Conservation (phyloP, 1,140 invertebrate genomes). For the Melipona quadrifasciata region DNA sequence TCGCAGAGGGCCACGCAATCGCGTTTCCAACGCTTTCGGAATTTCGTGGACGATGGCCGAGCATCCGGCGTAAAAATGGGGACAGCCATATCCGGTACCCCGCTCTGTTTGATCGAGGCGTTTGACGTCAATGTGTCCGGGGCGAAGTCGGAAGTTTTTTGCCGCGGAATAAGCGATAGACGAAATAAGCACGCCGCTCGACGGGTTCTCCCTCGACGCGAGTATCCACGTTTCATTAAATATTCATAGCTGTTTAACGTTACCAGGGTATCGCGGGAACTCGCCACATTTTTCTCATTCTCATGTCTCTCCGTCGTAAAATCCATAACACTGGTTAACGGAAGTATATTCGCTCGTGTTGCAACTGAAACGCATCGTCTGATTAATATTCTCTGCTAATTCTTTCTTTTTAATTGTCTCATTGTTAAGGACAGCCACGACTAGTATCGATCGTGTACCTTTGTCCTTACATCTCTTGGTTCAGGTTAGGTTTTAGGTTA, state of each 20-base stretch:
- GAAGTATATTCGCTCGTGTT: not conserved
- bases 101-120: not conserved
- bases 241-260: constrained; percentile 61
- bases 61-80: constrained; percentile 31
- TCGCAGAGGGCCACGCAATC: constrained; percentile 12
- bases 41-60: constrained; percentile 26
- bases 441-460: too few species aligned
- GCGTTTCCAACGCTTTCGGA: constrained; percentile 19
- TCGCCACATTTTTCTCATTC: not conserved
- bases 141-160: constrained; percentile 41
- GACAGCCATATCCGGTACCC: constrained; percentile 17
- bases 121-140: constrained; percentile 39
- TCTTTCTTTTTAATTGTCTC: not conserved
- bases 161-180: constrained; percentile 51
- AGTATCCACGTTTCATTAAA: constrained; percentile 58
- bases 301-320: too few species aligned
- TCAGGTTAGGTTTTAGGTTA: too few species aligned
- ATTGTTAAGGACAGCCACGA: too few species aligned
- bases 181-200: not conserved
- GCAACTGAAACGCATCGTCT: not conserved
- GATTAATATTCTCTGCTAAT: not conserved
- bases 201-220: not conserved
- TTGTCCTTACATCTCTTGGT: too few species aligned
- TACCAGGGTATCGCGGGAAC: constrained; percentile 31
- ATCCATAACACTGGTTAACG: not conserved